phyloP scores from a whole-genome alignment of 37 sponge, comb jelly and placozoan genomes.

The Beroe ovata region DNA sequence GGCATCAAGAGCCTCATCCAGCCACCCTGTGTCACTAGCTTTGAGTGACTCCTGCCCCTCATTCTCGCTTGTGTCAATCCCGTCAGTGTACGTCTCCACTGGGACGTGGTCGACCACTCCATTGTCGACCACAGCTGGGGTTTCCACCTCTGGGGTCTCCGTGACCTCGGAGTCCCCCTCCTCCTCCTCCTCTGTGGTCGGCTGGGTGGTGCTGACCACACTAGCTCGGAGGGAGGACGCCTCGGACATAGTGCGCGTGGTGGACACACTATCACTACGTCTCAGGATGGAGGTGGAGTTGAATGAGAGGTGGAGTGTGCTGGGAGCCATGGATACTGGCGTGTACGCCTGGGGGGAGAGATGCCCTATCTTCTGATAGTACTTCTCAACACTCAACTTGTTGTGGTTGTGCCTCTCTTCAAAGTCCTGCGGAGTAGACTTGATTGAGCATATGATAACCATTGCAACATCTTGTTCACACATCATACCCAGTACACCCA shows the following conservation, averaged over 20 bases:
- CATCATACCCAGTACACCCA: no score
- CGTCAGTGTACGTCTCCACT: background rate
- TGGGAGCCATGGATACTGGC: slow-evolving; percentile 15
- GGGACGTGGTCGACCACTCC: background rate
- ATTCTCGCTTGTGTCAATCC: background rate
- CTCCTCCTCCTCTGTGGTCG: background rate
- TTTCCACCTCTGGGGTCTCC: background rate
- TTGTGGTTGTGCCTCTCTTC: slow-evolving; percentile 59
- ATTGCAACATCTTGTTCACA: no score
- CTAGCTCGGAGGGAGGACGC: background rate
- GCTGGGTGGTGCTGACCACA: background rate
- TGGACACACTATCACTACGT: background rate
- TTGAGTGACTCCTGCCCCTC: background rate
- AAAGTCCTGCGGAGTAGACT: slow-evolving; percentile 18
- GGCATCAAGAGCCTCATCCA: background rate
- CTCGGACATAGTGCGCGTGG: background rate
- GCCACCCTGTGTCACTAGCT: background rate
- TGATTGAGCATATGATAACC: no score
- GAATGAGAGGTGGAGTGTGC: slow-evolving; percentile 12
- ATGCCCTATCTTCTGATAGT: slow-evolving; percentile 53
- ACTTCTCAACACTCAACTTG: slow-evolving; percentile 52
- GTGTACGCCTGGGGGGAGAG: slow-evolving; percentile 16
- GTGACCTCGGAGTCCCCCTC: background rate
- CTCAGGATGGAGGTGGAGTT: background rate
- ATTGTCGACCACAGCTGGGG: background rate